Evolutionary conservation across 2,888 invertebrate species (phyloP).

Genomic region (Dryobotodes eremita): DNA sequence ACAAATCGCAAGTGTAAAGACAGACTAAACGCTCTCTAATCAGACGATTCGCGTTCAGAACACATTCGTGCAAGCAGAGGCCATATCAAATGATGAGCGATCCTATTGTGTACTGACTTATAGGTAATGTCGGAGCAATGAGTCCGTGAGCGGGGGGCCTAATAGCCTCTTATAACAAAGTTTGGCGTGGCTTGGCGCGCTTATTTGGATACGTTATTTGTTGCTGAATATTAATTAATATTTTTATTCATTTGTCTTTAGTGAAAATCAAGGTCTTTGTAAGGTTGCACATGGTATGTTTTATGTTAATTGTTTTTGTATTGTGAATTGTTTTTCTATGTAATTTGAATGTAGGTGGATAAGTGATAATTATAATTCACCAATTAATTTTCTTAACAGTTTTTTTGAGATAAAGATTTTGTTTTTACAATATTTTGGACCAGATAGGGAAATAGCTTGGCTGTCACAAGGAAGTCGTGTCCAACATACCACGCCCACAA

Average conservation of each 20-base stretch:
- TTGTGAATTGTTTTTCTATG: constrained; percentile 6
- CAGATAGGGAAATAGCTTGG: background rate
- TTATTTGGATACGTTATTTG: constrained; percentile 75
- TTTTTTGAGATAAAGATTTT: background rate
- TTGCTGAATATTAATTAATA: constrained; percentile 78
- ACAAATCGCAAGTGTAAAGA: constrained; percentile 66
- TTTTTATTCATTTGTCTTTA: constrained; percentile 61
- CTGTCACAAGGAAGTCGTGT: background rate
- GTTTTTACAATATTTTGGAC: background rate
- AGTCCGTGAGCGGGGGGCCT: constrained; percentile 78
- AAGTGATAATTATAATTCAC: background rate
- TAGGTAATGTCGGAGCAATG: constrained; percentile 80
- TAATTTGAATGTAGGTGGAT: background rate
- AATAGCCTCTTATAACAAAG: constrained; percentile 79
- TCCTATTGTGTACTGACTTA: constrained; percentile 84
- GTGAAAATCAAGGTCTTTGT: constrained; percentile 68
- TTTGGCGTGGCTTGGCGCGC: constrained; percentile 75
- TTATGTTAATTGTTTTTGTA: constrained; percentile 14
- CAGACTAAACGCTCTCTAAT: constrained; percentile 79
- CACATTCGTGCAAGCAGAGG: constrained; percentile 80
- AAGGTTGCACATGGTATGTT: constrained; percentile 44
- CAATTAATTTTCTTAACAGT: background rate
- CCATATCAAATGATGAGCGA: constrained; percentile 84
- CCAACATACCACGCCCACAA: background rate
- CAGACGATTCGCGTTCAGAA: constrained; percentile 84